Conservation (phyloP, 2,113 vertebrate genomes). For the Calyptomena viridis region DNA sequence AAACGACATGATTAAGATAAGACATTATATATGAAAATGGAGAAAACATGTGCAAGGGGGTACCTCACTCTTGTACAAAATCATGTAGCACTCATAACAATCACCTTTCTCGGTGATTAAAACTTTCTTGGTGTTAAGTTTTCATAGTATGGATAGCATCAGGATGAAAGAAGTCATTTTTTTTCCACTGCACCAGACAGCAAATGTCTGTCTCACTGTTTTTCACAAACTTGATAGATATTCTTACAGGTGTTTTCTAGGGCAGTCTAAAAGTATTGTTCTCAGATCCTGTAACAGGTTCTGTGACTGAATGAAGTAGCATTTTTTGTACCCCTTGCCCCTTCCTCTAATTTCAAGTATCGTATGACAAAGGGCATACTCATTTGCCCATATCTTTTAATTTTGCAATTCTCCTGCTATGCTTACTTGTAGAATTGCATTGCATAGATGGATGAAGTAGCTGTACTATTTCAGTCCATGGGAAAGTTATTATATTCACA, state of each 20-base stretch:
- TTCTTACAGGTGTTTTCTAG: neutral
- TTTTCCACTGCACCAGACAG: neutral
- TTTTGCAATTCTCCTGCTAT: neutral
- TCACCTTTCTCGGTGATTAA: too few species aligned
- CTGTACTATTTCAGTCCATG: neutral
- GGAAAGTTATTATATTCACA: conserved; percentile 33
- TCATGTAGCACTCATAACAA: neutral
- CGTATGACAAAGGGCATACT: neutral
- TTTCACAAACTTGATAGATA: neutral
- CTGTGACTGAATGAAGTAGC: neutral
- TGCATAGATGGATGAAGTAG: neutral
- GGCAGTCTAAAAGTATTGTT: neutral
- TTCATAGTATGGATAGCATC: neutral
- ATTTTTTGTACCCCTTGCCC: neutral
- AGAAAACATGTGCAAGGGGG: neutral
- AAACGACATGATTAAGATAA: neutral
- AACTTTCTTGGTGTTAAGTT: neutral
- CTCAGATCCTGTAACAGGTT: neutral
- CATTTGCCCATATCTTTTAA: neutral
- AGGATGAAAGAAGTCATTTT: neutral
- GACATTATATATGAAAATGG: neutral
- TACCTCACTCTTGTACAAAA: neutral
- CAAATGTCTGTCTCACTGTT: neutral
- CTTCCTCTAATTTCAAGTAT: neutral
- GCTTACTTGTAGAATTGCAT: neutral